Evolutionary conservation across 2,888 invertebrate genomes (phyloP), one percentile per base, ranked within the genome.

Genomic region (Cerceris ruficornis): DNA sequence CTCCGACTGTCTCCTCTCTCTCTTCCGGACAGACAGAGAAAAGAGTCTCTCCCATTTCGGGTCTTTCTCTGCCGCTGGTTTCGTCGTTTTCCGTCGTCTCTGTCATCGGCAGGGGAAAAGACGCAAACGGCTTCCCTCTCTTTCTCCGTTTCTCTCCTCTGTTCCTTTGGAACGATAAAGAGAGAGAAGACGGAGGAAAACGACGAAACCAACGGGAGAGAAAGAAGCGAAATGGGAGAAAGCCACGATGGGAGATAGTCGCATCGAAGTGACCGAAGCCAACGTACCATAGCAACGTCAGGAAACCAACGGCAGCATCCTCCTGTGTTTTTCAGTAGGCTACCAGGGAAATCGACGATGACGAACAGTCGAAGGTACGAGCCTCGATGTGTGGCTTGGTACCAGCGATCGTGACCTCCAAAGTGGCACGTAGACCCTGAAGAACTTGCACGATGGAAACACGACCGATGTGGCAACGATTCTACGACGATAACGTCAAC

Each of bases 141-240:
- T 28, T 28, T 28, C 4, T 28, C 9, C 17, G 15, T 13, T 9
- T 7, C 43, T 9, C 28, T 17, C 28, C 64, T 41, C 9, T 52
- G 11, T 9, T 14, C 15, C 49, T 6, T n/a, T 50, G 49, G 5
- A 7, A n/a, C 50, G 28, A 42, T n/a, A 13, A 50, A 50, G 13
- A n/a, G 13, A 46, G 46, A n/a, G 1, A 50, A 11, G 50, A 50
- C 9, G 58, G 75, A 61, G 61, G 75, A 69, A 54, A 55, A 61
- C 61, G 58, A 49, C 55, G 46, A 52, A 58, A 59, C 14, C 67
- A 57, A 62, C 54, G 55, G 6, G 8, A 8, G 55, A 52, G n/a
- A 6, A 8, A 15, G 6, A 15, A 42, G 17, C 13, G 28, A 28
- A 28, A 28, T 28, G 28, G 28, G 28, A 28, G 28, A 28, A 28